These are phyloP conservation scores for Gallinago solitaria DNA, from an alignment of 2,797 vertebrate genomes.

Conservation along the genomic window DNA sequence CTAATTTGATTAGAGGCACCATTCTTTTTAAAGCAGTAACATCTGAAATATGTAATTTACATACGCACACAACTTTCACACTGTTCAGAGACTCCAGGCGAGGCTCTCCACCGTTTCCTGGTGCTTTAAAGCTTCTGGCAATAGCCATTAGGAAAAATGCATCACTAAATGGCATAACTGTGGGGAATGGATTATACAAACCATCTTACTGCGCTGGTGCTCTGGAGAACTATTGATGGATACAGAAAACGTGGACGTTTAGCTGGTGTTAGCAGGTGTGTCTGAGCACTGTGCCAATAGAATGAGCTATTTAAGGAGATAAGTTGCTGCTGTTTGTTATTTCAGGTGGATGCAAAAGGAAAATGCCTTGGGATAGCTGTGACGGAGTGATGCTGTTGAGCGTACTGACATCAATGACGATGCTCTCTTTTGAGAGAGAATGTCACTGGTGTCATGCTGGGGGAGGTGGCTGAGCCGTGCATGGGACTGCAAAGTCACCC, in stretches of 20 bases:
- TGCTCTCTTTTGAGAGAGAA: not conserved
- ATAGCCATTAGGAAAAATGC: constrained; percentile 57
- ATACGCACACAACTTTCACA: not conserved
- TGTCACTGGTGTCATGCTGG: rapidly evolving
- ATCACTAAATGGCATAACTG: constrained; percentile 54
- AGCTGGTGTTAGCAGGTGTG: not conserved
- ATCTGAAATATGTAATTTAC: constrained; percentile 55
- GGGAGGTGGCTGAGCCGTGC: rapidly evolving
- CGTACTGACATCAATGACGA: not conserved
- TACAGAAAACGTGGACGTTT: not conserved
- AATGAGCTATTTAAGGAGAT: constrained; percentile 17
- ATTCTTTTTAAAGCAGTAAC: not conserved
- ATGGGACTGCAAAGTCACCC: not conserved
- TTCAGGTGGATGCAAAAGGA: not conserved
- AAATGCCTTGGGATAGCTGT: not conserved
- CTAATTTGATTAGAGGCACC: constrained; percentile 11
- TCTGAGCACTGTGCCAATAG: not conserved
- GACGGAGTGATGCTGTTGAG: not conserved
- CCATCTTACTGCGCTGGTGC: not conserved
- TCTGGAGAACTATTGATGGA: constrained; percentile 22
- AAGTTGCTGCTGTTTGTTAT: constrained; percentile 14
- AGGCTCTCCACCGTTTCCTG: not conserved
- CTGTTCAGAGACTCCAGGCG: constrained; percentile 24
- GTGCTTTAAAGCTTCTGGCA: constrained; percentile 62
- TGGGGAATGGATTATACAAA: constrained; percentile 68